Evolutionary conservation across 2,888 invertebrate species (phyloP).

Genomic region (Neocrepidodera transversa): DNA sequence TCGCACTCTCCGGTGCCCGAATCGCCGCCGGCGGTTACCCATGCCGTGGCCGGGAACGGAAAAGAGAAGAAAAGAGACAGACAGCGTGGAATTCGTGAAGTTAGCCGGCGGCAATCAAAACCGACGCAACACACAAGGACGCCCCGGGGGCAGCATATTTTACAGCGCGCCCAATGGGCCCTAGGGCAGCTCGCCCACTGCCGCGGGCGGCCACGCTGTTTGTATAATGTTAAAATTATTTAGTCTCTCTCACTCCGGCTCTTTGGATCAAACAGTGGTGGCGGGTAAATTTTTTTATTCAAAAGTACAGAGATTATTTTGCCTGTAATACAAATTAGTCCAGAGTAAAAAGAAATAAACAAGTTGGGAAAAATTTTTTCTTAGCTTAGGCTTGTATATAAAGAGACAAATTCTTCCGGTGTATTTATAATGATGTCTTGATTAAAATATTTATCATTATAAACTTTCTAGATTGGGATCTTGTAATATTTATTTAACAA

Average conservation of each 20-base stretch:
- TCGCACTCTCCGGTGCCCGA: neutral
- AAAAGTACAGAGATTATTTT: no score
- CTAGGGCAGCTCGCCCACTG: slow-evolving; percentile 55
- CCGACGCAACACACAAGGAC: slow-evolving; percentile 55
- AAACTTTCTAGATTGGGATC: no score
- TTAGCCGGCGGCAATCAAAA: slow-evolving; percentile 48
- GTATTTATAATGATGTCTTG: no score
- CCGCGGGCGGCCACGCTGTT: slow-evolving; percentile 57
- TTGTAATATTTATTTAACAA: no score
- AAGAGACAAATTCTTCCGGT: no score
- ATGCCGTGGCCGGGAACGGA: slow-evolving; percentile 10
- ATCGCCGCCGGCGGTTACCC: neutral
- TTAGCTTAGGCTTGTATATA: no score
- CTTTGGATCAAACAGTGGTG: neutral
- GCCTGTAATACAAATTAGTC: no score
- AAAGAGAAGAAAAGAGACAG: slow-evolving; percentile 25
- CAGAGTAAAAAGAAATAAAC: no score
- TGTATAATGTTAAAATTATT: slow-evolving; percentile 52
- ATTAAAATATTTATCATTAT: no score
- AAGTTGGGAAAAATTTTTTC: no score
- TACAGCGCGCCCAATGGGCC: slow-evolving; percentile 56
- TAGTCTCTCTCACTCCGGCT: slow-evolving; percentile 15
- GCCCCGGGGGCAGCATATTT: slow-evolving; percentile 57
- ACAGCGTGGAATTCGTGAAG: slow-evolving; percentile 54
- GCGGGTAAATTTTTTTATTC: no score